Evolutionary conservation across 2,113 vertebrate species (phyloP).

Genomic region (Hiodon tergisus): DNA sequence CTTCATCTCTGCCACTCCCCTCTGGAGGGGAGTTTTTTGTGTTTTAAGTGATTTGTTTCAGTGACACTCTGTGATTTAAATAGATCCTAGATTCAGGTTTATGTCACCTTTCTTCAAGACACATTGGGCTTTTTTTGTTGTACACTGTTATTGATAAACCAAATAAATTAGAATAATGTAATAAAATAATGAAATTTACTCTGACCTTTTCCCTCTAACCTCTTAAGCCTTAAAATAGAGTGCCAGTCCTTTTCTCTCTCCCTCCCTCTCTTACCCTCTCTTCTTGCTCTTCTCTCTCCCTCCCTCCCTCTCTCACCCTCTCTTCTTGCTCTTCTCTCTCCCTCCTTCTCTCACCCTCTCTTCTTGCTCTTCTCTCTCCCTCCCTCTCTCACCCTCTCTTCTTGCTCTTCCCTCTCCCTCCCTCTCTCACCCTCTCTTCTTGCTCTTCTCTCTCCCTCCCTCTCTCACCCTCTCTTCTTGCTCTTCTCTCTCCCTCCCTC

Average conservation of each 20-base stretch:
- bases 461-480: slow-evolving; percentile 70
- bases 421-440: slow-evolving; percentile 74
- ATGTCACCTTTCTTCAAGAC: not conserved
- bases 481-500: not conserved
- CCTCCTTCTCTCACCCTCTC: slow-evolving; percentile 82
- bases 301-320: slow-evolving; percentile 16
- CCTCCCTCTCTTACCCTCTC: not conserved
- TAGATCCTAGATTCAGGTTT: too few species aligned
- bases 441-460: slow-evolving; percentile 91
- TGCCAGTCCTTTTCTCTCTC: not conserved
- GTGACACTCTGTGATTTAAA: too few species aligned
- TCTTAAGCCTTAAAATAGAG: too few species aligned
- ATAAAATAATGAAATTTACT: not conserved
- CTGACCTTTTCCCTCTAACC: too few species aligned
- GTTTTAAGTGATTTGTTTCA: too few species aligned
- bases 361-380: slow-evolving; percentile 30
- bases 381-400: slow-evolving; percentile 70
- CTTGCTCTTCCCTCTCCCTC: not conserved
- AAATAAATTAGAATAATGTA: not conserved
- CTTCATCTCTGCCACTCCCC: too few species aligned
- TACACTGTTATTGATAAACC: not conserved
- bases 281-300: not conserved
- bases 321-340: slow-evolving; percentile 88
- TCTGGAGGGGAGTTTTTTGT: too few species aligned
- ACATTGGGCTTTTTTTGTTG: not conserved